These are phyloP conservation scores for Uloborus diversus DNA, from an alignment of 1,140 invertebrate species.

Conservation along the genomic window DNA sequence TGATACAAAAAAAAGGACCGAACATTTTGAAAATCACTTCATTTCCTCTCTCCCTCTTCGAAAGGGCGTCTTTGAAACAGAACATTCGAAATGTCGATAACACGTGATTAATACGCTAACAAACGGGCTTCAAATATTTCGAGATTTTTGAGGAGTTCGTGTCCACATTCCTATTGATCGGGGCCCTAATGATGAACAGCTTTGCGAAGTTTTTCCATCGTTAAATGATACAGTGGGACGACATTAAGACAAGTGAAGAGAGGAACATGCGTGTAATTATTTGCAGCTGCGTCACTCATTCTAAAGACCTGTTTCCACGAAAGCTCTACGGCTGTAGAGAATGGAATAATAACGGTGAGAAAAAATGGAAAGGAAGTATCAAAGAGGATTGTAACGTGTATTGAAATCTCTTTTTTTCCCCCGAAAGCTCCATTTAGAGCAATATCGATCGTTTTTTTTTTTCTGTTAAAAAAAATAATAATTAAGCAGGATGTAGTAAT, in stretches of 20 bases:
- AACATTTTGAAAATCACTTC: no score
- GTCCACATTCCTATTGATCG: slow-evolving; percentile 12
- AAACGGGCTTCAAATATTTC: slow-evolving; percentile 8
- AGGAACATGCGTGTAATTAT: slow-evolving; percentile 29
- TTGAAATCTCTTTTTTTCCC: background rate
- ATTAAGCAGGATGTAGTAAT: no score
- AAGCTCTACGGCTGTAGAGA: no score
- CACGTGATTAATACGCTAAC: slow-evolving; percentile 14
- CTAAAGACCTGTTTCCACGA: background rate
- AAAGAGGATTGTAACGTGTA: no score
- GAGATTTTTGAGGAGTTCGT: no score
- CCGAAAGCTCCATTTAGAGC: slow-evolving; percentile 9
- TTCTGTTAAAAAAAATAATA: no score
- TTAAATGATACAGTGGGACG: slow-evolving; percentile 12
- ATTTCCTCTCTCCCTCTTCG: no score
- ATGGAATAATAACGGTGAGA: no score
- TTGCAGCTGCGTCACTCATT: slow-evolving; percentile 18
- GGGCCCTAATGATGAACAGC: slow-evolving; percentile 8
- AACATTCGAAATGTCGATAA: slow-evolving; percentile 3
- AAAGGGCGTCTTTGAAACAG: no score
- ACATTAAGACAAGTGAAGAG: slow-evolving; percentile 18
- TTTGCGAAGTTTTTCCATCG: background rate
- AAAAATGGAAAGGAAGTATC: no score
- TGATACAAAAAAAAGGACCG: no score
- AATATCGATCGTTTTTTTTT: slow-evolving; percentile 16